Percentiles rank a stretch among this genome's conserved stretches.
These are phyloP conservation scores for Hymenochirus boettgeri DNA, from an alignment of 2,113 vertebrate genomes.

Conservation along the genomic window DNA sequence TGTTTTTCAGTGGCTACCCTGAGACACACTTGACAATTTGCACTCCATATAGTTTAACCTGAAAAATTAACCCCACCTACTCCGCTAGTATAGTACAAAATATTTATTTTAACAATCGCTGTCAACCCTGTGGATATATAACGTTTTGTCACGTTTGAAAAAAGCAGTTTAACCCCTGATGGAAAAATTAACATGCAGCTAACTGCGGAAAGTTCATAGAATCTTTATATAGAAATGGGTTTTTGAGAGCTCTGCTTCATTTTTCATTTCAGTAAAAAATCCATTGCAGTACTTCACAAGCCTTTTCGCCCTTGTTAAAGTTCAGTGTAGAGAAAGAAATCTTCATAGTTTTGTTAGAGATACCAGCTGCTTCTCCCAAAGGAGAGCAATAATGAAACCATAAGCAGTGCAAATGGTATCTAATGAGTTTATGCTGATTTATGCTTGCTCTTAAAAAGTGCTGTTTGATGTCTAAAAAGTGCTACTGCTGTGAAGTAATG, in stretches of 20 bases:
- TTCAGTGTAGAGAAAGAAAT: constrained; percentile 19
- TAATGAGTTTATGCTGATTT: constrained; percentile 77
- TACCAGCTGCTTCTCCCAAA: constrained; percentile 36
- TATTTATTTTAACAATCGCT: no score
- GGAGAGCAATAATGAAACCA: constrained; percentile 71
- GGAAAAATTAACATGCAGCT: not conserved
- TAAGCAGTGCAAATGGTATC: constrained; percentile 66
- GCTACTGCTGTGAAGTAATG: constrained; percentile 68
- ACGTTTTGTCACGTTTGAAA: no score
- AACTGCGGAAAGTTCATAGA: not conserved
- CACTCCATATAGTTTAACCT: no score
- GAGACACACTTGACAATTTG: no score
- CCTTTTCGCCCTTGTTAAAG: constrained; percentile 39
- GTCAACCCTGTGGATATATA: no score
- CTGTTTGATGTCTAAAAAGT: constrained; percentile 66
- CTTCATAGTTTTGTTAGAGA: constrained; percentile 31
- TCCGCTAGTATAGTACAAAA: no score
- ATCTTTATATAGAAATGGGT: not conserved
- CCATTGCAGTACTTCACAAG: constrained; percentile 5
- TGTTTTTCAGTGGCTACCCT: no score
- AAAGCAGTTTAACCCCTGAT: no score
- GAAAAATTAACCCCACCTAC: no score
- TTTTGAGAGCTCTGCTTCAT: constrained; percentile 12
- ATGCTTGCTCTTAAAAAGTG: constrained; percentile 69
- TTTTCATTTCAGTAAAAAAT: constrained; percentile 2